These are phyloP conservation scores for Notodonta dromedarius DNA, from an alignment of 2,888 invertebrate species.

Conservation along the genomic window DNA sequence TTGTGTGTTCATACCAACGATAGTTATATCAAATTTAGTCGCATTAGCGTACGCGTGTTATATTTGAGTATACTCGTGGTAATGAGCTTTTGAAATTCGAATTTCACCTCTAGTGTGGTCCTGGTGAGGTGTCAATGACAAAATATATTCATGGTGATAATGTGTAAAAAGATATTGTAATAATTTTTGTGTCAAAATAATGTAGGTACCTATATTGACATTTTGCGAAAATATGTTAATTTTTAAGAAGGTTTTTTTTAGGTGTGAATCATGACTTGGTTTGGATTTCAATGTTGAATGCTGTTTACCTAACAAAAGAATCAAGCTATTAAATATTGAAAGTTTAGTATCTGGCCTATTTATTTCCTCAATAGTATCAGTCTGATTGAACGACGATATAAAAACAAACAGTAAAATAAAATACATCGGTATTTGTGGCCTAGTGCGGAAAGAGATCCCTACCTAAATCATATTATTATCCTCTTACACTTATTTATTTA, in stretches of 20 bases:
- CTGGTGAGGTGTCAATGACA: constrained; percentile 6
- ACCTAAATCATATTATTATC: no score
- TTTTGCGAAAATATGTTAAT: background rate
- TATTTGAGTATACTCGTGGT: constrained; percentile 35
- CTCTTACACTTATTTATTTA: background rate
- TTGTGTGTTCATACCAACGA: constrained; percentile 54
- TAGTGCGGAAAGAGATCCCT: no score
- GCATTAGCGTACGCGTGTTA: constrained; percentile 47
- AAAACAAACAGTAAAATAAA: no score
- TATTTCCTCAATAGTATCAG: no score
- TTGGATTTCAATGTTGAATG: background rate
- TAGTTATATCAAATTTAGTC: constrained; percentile 63
- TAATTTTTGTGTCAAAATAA: background rate
- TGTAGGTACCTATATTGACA: background rate
- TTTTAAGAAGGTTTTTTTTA: background rate
- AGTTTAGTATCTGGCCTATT: no score
- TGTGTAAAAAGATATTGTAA: background rate
- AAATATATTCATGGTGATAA: background rate
- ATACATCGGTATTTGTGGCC: no score
- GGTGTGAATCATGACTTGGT: background rate
- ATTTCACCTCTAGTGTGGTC: constrained; percentile 7
- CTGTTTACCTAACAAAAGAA: no score
- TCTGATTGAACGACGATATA: no score
- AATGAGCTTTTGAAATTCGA: constrained; percentile 22
- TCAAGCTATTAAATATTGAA: no score